A percentile compares a stretch with the other conserved stretches of the same genome.
These are phyloP conservation scores for Proteles cristata DNA, from an alignment of 2,113 vertebrate species.

Conservation along the genomic window DNA sequence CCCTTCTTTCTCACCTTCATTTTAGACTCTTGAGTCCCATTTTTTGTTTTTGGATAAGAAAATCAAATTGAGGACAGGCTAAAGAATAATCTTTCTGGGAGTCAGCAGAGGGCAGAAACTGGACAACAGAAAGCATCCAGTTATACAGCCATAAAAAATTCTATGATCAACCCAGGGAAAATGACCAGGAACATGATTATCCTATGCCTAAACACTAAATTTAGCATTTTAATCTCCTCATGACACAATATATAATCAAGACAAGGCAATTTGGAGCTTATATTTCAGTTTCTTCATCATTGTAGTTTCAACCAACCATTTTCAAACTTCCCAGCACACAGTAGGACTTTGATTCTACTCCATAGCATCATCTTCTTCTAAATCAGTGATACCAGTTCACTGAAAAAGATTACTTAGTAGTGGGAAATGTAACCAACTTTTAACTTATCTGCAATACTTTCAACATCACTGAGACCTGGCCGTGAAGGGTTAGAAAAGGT, in stretches of 20 bases:
- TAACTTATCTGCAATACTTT: constrained; percentile 32
- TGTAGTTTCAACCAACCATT: neutral
- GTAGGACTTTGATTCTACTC: neutral
- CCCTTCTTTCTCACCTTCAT: constrained; percentile 37
- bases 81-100: neutral
- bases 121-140: neutral
- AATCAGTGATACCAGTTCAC: neutral
- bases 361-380: neutral
- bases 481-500: neutral
- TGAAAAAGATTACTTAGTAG: neutral
- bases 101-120: constrained; percentile 1
- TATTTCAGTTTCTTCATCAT: neutral
- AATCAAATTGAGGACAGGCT: neutral
- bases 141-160: neutral
- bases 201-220: neutral
- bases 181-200: neutral
- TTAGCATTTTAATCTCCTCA: constrained; percentile 6
- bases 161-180: neutral
- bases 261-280: neutral
- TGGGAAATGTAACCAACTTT: neutral
- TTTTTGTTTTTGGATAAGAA: constrained; percentile 50
- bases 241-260: neutral
- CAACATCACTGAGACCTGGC: neutral
- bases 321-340: neutral
- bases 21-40: constrained; percentile 6